Base-by-base conservation (phyloP, 2,113 vertebrate species). In the Cathartes aura region DNA sequence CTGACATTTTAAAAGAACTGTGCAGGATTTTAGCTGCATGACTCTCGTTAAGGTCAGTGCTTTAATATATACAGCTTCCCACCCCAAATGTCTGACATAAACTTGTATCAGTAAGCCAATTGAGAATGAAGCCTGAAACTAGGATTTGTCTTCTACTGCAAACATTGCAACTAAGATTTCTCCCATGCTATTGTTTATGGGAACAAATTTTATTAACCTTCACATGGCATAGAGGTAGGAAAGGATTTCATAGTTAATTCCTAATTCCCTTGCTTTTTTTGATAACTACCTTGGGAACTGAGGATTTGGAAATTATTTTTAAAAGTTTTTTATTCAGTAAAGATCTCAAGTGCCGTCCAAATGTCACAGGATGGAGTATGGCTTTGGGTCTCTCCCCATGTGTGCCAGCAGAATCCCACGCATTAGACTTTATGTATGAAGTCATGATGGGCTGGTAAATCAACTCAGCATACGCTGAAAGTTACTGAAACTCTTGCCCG, bases 1-100 rank as follows among this genome's bases (percentile, higher is more conserved):
- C 90, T 91, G 90, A 94, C 89, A 96, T 98, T 97, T 98, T 96
- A 94, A 94, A 97, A 95, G 85, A 97, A 93, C 91, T 82, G 79
- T 38, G 64, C 82, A 81, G 43, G 86, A 88, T 95, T 94, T 97
- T 94, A 92, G 71, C 85, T 89, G 82, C 82, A 90, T 70, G 91
- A 92, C 50, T 90, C 89, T 87, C 30, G 89, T 94, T 97, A 93
- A 96, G 94, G 97, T 97, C 95, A 95, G 60, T 91, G 91, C 94
- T 96, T 97, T 95, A 94, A 98, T 94, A 95, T 93, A 67, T 72
- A 79, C 81, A 76, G 91, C 70, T 97, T 90, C 55, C 82, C 43
- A 82, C 52, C 71, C 94, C 55, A 93, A 95, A 80, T 36, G 72
- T 83, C 93, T 93, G 90, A 88, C 90, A 94, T 62, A 89, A 87